Base-by-base conservation (phyloP, 2,888 invertebrate genomes). In the Drepana falcataria region DNA sequence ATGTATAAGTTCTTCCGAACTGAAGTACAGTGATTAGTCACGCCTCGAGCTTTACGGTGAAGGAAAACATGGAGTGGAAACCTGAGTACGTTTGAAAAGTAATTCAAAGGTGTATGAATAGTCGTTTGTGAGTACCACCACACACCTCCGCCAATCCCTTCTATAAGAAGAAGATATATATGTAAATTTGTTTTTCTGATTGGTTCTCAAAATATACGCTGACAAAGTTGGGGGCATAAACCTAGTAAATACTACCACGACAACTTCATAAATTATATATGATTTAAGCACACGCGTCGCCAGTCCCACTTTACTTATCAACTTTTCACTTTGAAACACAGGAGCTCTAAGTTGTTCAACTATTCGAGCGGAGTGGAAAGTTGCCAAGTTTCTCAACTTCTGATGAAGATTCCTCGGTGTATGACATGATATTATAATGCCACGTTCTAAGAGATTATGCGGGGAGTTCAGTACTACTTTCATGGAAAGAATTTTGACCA, bases 361-460 rank as follows among this genome's bases (percentile, higher is more conserved):
- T 75, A 76, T 73, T 61, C 58, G 59, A 52, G 64, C 59, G 59
- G 55, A 75, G 68, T 71, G 70, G 61, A 66, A 76, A 76, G 73
- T 76, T 76, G 7, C 35, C 56, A 65, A 73, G 69, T 66, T 65
- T 61, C 61, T 49, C 52, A 47, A 33, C 47, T 7, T 49, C 47
- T 49, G 49, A 49, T 47, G 49, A 6, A 47, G 49, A 51, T 51
- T 51, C 51, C 51, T 21, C 6, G 21, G 33, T 34, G 33, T 6
- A 34, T 51, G 41, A 41, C 41, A 51, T 33, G 40, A 51, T 51
- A 34, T 41, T 1, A 51, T 40, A 40, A 33, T 33, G 40, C 35
- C 4, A 2, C 35, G 35, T 48, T 48, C 5, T 9, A 34, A 48
- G 34, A 48, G 35, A 34, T 48, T 48, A 44, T 44, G 44, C 9